Evolutionary conservation across 2,113 vertebrate species (phyloP).

Genomic region (Microtus richardsoni): DNA sequence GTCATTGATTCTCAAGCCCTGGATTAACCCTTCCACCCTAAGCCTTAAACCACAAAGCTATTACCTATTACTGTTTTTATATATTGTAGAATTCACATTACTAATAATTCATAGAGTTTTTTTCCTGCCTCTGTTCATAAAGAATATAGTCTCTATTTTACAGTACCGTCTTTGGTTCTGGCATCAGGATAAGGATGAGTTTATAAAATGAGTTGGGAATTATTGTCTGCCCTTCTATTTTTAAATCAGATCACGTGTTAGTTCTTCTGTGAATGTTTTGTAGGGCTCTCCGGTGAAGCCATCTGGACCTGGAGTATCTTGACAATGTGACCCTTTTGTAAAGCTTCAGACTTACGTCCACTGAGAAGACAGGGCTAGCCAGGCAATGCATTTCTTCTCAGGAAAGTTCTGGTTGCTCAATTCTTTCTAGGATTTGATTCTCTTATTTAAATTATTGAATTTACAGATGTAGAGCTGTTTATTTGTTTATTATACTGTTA

Average conservation of each 20-base stretch:
- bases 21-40: not conserved
- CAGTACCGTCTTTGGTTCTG: not conserved
- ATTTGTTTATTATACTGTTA: not conserved
- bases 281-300: not conserved
- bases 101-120: not conserved
- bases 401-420: not conserved
- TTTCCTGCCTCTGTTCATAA: not conserved
- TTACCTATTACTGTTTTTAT: not conserved
- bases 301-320: not conserved
- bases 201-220: constrained; percentile 2
- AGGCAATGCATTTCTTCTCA: not conserved
- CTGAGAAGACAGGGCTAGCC: not conserved
- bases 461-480: not conserved
- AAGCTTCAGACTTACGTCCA: not conserved
- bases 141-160: not conserved
- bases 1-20: not conserved
- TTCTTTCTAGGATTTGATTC: not conserved
- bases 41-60: not conserved
- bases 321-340: not conserved
- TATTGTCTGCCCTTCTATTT: not conserved
- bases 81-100: not conserved
- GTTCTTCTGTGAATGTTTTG: not conserved
- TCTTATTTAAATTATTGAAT: not conserved
- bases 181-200: not conserved
- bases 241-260: not conserved